A percentile compares a stretch with the other conserved stretches of the same genome.
Evolutionary conservation across 2,113 vertebrate genomes (phyloP).

Genomic region (Edolisoma coerulescens): DNA sequence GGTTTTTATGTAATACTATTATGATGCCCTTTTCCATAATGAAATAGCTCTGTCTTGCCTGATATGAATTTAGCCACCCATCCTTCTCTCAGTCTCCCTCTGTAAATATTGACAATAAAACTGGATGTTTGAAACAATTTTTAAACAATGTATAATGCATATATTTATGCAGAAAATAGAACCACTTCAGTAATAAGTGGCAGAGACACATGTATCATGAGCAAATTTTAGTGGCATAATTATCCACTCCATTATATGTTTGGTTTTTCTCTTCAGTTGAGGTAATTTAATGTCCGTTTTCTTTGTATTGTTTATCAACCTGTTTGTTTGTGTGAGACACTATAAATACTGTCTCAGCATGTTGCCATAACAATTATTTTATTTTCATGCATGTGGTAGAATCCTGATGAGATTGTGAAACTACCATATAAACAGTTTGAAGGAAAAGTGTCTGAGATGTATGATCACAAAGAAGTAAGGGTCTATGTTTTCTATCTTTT

Average conservation of each 20-base stretch:
- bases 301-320: not conserved
- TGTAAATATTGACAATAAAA: not conserved
- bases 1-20: not conserved
- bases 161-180: not conserved
- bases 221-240: not conserved
- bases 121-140: not conserved
- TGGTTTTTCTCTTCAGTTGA: not conserved
- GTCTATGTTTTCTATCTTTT: not conserved
- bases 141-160: not conserved
- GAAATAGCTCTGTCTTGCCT: not conserved
- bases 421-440: not conserved
- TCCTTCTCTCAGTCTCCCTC: not conserved
- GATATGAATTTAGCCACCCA: not conserved
- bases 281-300: not conserved
- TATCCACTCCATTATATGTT: not conserved
- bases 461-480: not conserved
- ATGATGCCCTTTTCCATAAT: not conserved
- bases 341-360: not conserved
- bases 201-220: not conserved
- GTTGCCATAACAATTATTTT: conserved; percentile 16
- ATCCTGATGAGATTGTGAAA: not conserved
- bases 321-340: not conserved
- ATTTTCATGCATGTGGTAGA: not conserved
- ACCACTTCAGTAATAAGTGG: not conserved
- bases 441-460: not conserved